A percentile compares a stretch with the other conserved stretches of the same genome.
phyloP scores from a whole-genome alignment of 2,888 invertebrate species.

The Acronicta psi region DNA sequence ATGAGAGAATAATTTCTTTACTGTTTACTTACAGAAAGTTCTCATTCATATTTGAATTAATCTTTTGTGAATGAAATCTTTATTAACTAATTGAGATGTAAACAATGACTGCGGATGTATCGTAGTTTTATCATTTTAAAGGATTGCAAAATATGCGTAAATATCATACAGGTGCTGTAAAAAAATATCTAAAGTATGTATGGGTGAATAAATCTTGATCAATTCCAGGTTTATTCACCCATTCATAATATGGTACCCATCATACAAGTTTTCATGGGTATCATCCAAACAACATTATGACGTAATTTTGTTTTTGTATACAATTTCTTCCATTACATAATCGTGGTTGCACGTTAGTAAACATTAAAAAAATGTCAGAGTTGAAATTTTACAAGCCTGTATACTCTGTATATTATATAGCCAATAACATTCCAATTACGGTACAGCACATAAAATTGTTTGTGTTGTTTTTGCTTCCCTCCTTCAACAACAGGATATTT shows the following conservation, averaged over 20 bases:
- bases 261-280: no score
- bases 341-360: no score
- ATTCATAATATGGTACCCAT: no score
- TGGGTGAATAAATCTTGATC: no score
- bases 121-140: conserved; percentile 12
- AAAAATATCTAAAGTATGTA: neutral
- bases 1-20: conserved; percentile 60
- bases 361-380: neutral
- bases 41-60: conserved; percentile 59
- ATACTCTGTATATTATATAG: no score
- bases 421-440: neutral
- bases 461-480: conserved; percentile 7
- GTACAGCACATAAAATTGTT: neutral
- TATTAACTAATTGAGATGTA: conserved; percentile 32
- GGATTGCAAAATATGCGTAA: conserved; percentile 24
- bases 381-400: neutral
- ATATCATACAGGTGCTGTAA: neutral
- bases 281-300: no score
- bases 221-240: no score
- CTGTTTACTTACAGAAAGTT: conserved; percentile 55
- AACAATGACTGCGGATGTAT: conserved; percentile 31
- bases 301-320: no score
- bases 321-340: neutral
- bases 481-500: conserved; percentile 22
- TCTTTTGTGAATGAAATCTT: conserved; percentile 52